phyloP scores from a whole-genome alignment of 2,113 vertebrate genomes.

The Falco punctatus region DNA sequence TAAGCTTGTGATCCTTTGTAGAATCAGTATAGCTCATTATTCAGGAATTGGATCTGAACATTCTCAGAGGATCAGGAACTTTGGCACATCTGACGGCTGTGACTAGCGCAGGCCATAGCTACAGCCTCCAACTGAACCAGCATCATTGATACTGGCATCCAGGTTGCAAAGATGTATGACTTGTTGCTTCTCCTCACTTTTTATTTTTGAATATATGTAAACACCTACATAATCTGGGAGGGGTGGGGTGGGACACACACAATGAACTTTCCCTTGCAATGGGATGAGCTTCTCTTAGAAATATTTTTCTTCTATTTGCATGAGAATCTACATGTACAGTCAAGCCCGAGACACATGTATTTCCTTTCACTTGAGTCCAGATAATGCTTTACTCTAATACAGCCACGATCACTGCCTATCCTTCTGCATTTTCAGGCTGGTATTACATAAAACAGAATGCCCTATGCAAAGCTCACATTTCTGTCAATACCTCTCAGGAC shows the following conservation, averaged over 20 bases:
- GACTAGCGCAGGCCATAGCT: background rate
- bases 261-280: background rate
- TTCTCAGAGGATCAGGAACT: background rate
- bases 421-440: background rate
- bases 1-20: background rate
- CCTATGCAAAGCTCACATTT: background rate
- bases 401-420: background rate
- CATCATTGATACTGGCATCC: background rate
- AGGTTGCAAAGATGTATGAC: background rate
- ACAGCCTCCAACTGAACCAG: background rate
- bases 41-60: background rate
- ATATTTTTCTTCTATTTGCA: background rate
- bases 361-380: background rate
- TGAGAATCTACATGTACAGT: background rate
- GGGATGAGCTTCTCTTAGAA: background rate
- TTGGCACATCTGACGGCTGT: background rate
- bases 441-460: background rate
- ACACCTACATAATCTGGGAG: background rate
- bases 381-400: background rate
- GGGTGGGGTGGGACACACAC: background rate
- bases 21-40: background rate
- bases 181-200: background rate
- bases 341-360: background rate
- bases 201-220: background rate
- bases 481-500: background rate